Evolutionary conservation across 2,888 invertebrate species (phyloP).

Genomic region (Drosophila helvetica): DNA sequence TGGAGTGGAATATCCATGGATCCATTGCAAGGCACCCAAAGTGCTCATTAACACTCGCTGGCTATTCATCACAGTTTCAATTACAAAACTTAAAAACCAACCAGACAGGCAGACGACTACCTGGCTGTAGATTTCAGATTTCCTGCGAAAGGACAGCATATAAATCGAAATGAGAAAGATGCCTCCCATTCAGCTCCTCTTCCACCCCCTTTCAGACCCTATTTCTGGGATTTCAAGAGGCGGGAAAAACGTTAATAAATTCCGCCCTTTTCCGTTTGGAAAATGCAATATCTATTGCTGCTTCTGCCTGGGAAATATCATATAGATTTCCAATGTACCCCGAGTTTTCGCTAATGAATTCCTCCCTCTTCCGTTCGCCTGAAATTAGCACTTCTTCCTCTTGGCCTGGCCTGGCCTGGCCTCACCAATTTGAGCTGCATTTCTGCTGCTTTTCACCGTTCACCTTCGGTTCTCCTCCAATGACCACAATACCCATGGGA

Average conservation of each 20-base stretch:
- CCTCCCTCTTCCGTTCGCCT: conserved; percentile 26
- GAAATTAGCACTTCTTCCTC: conserved; percentile 11
- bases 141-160: neutral
- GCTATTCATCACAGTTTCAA: conserved; percentile 72
- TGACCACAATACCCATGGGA: conserved; percentile 19
- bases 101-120: conserved; percentile 29
- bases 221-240: too few relatives aligned
- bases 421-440: neutral
- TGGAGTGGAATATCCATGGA: conserved; percentile 35
- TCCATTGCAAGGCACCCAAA: conserved; percentile 30
- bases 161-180: neutral
- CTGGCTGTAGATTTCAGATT: neutral
- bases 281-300: neutral
- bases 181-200: too few relatives aligned
- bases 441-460: neutral
- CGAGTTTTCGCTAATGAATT: conserved; percentile 25
- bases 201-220: too few relatives aligned
- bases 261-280: neutral
- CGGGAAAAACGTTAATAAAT: neutral
- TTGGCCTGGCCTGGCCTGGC: conserved; percentile 3
- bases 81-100: conserved; percentile 34
- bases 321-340: neutral
- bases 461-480: conserved; percentile 29
- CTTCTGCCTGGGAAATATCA: neutral
- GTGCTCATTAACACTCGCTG: conserved; percentile 68